A percentile compares a stretch with the other conserved stretches of the same genome.
These are phyloP conservation scores for Dysdera silvatica DNA, from an alignment of 1,140 invertebrate genomes.

Conservation along the genomic window DNA sequence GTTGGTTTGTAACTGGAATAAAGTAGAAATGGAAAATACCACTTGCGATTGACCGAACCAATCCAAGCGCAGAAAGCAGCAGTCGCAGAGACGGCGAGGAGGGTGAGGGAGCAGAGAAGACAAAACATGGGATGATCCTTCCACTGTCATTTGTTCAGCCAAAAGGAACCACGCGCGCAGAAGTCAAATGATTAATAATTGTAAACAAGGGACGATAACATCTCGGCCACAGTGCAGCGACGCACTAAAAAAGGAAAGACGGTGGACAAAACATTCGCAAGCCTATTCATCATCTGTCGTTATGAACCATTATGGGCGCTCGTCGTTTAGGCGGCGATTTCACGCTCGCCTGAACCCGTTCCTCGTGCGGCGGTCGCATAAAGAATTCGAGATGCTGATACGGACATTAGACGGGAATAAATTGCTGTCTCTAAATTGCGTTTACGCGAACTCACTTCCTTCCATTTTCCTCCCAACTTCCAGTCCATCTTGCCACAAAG, in stretches of 20 bases:
- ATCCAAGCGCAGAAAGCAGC: too few species aligned
- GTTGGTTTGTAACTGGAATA: too few species aligned
- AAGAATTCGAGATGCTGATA: constrained; percentile 24
- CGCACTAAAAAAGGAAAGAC: too few species aligned
- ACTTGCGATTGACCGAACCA: too few species aligned
- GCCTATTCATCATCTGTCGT: constrained; percentile 27
- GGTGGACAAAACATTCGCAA: constrained; percentile 26
- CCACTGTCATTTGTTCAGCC: constrained; percentile 30
- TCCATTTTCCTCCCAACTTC: too few species aligned
- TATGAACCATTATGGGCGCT: constrained; percentile 26
- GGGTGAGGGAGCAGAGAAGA: constrained; percentile 10
- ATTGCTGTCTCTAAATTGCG: too few species aligned
- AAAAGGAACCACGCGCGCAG: constrained; percentile 25
- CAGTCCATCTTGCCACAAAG: too few species aligned
- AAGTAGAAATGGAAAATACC: too few species aligned
- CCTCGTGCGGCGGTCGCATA: constrained; percentile 5
- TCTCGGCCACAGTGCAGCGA: constrained; percentile 25
- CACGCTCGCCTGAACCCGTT: constrained; percentile 17
- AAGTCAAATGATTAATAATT: constrained; percentile 29
- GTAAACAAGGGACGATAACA: constrained; percentile 29
- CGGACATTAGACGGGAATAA: constrained; percentile 26
- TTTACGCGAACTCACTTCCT: too few species aligned
- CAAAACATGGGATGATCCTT: constrained; percentile 18
- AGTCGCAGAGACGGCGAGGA: too few species aligned
- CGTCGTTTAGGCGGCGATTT: constrained; percentile 22